These are phyloP conservation scores for Atta colombica DNA, from an alignment of 1,140 invertebrate species.

Conservation along the genomic window DNA sequence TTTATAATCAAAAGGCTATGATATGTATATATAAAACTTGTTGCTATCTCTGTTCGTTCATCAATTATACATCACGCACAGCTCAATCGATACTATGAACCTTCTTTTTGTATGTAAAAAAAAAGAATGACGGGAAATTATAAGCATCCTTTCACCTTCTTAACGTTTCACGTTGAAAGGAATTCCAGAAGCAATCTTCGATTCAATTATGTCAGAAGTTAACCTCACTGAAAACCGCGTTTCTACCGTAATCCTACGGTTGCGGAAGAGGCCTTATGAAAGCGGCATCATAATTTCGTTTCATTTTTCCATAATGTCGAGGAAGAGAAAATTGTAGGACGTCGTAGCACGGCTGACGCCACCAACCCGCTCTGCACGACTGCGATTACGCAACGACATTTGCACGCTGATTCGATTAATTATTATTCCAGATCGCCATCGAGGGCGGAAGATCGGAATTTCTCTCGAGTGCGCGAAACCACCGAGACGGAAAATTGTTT, in stretches of 20 bases:
- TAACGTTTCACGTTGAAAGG: constrained; percentile 28
- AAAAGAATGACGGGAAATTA: neutral
- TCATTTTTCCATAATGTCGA: neutral
- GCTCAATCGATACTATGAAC: constrained; percentile 7
- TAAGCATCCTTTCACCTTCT: neutral
- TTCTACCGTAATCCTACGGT: constrained; percentile 16
- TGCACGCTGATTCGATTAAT: constrained; percentile 63
- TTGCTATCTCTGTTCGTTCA: neutral
- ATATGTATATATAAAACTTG: constrained; percentile 25
- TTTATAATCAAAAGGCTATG: neutral
- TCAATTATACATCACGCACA: constrained; percentile 13
- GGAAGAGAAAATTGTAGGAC: constrained; percentile 21
- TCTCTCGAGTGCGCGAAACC: constrained; percentile 72
- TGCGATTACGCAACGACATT: constrained; percentile 52
- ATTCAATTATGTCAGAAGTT: constrained; percentile 47
- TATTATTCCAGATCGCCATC: constrained; percentile 68
- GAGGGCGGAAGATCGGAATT: constrained; percentile 64
- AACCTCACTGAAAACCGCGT: constrained; percentile 6
- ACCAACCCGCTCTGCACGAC: neutral
- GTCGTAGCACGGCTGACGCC: neutral
- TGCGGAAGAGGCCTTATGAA: neutral
- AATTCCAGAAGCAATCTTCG: neutral
- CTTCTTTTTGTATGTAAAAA: neutral
- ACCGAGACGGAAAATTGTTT: constrained; percentile 76
- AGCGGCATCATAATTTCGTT: constrained; percentile 39